Conservation (phyloP, 2,113 vertebrate genomes). For the Caloenas nicobarica region DNA sequence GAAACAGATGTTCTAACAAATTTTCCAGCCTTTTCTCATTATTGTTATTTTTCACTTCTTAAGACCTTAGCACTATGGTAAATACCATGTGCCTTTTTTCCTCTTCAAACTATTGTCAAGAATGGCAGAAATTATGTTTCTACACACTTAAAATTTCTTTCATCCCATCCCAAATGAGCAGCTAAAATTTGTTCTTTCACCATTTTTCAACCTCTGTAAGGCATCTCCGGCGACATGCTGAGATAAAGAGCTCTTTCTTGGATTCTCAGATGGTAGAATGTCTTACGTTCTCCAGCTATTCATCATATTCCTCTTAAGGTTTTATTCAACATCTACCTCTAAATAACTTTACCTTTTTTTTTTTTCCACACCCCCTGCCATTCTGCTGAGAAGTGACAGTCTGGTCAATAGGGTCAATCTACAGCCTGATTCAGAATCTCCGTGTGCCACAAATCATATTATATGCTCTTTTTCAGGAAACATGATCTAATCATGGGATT, state of each 20-base stretch:
- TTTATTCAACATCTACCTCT: not conserved
- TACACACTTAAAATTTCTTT: not conserved
- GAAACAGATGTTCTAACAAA: not conserved
- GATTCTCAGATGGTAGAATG: not conserved
- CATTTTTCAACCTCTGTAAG: not conserved
- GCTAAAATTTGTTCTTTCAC: not conserved
- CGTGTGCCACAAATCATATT: conserved; percentile 7
- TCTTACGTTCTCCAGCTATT: not conserved
- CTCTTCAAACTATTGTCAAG: not conserved
- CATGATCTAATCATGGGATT: not conserved
- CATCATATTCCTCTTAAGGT: not conserved
- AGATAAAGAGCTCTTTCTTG: not conserved
- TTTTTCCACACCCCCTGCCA: not conserved
- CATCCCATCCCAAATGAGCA: not conserved
- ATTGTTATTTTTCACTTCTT: not conserved
- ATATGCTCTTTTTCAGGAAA: conserved; percentile 9
- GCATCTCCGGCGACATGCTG: not conserved
- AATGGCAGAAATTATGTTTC: not conserved
- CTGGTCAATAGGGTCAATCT: not conserved
- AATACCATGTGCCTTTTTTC: not conserved
- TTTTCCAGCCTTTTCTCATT: not conserved
- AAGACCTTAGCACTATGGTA: not conserved
- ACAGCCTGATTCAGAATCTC: not conserved
- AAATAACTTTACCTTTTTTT: not conserved
- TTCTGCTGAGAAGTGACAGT: not conserved